Evolutionary conservation across 1,140 invertebrate genomes (phyloP).

Genomic region (Dendroctonus valens): DNA sequence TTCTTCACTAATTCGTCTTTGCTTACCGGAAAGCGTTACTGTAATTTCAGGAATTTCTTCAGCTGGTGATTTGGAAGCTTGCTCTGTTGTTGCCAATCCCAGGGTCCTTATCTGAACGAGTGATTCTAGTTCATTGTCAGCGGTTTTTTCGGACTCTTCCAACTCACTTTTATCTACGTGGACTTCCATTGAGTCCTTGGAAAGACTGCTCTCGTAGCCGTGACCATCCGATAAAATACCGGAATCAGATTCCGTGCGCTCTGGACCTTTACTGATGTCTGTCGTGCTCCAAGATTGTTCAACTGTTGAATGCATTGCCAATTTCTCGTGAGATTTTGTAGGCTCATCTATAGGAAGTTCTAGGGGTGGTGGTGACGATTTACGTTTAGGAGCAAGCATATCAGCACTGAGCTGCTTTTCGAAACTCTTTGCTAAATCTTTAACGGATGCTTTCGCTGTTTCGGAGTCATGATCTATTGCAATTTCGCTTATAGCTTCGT

Average conservation of each 20-base stretch:
- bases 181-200: constrained; percentile 53
- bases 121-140: constrained; percentile 44
- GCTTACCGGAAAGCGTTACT: constrained; percentile 46
- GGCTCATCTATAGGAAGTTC: no score
- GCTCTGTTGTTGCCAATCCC: constrained; percentile 17
- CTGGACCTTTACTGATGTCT: no score
- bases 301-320: no score
- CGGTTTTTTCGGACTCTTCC: constrained; percentile 53
- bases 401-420: constrained; percentile 30
- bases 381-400: no score
- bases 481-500: no score
- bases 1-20: constrained; percentile 48
- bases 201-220: constrained; percentile 40
- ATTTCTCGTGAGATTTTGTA: no score
- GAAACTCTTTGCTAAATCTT: constrained; percentile 36
- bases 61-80: constrained; percentile 36
- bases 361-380: no score
- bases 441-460: constrained; percentile 32
- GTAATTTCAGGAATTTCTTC: constrained; percentile 49
- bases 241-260: no score
- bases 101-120: constrained; percentile 44
- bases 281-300: no score
- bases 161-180: constrained; percentile 56
- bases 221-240: not conserved
- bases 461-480: not conserved